Conservation (phyloP, 2,888 invertebrate genomes). For the Drosophila pseudotalamancana region DNA sequence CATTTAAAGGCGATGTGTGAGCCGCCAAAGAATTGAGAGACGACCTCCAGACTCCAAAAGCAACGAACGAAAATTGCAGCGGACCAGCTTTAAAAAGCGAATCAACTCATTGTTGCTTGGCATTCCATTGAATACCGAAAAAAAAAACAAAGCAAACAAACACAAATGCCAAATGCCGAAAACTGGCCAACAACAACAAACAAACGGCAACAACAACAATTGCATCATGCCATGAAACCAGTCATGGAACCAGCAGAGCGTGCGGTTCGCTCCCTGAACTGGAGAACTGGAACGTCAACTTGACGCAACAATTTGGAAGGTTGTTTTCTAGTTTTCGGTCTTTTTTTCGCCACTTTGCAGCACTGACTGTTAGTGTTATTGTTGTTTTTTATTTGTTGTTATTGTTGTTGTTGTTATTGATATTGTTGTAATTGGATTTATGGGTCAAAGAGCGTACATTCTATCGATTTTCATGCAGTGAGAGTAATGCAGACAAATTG, state of each 20-base stretch:
- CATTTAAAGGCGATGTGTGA: slow-evolving; percentile 5
- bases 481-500: slow-evolving; percentile 16
- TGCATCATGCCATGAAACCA: slow-evolving; percentile 71
- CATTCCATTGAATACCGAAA: slow-evolving; percentile 64
- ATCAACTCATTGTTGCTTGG: slow-evolving; percentile 48
- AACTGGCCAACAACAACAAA: slow-evolving; percentile 38
- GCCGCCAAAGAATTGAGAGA: slow-evolving; percentile 5
- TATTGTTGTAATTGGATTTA: slow-evolving; percentile 11
- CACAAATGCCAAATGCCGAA: slow-evolving; percentile 66
- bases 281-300: slow-evolving; percentile 71
- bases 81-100: slow-evolving; percentile 30
- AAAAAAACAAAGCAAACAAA: slow-evolving; percentile 31
- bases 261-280: slow-evolving; percentile 61
- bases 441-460: slow-evolving; percentile 34
- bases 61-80: slow-evolving; percentile 21
- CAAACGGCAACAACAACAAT: slow-evolving; percentile 45
- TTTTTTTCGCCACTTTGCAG: slow-evolving; percentile 21
- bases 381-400: not conserved
- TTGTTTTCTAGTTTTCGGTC: slow-evolving; percentile 50
- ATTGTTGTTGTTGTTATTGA: not conserved
- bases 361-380: not conserved
- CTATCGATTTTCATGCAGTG: slow-evolving; percentile 6
- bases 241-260: slow-evolving; percentile 56
- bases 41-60: slow-evolving; percentile 43
- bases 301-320: slow-evolving; percentile 69